Base-by-base conservation (phyloP, 2,888 invertebrate species). In the Pseudococcus viburni region DNA sequence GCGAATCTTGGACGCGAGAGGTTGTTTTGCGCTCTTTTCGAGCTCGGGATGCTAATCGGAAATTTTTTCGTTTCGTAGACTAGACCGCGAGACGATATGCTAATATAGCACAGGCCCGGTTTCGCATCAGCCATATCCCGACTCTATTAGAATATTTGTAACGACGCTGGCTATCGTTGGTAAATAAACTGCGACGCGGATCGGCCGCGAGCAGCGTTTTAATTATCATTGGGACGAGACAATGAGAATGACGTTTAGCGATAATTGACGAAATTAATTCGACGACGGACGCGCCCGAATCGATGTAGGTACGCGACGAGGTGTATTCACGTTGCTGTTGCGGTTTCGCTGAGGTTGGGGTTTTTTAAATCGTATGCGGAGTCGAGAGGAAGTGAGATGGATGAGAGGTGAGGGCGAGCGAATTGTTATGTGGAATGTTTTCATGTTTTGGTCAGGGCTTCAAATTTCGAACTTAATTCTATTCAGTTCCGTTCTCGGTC, bases 201-300 rank as follows among this genome's bases (percentile, higher is more conserved):
- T 73, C 5, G 73, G 73, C 33, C 73, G 73, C 73, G 26, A 73
- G 73, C 73, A 73, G 73, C 73, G 73, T 73, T 73, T 73, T 73
- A 73, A 73, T 73, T 73, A 73, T 73, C 73, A 73, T 73, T 73
- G 73, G 73, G 33, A 39, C 73, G 33, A 73, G 73, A 73, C 73
- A 73, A 73, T 73, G 73, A 73, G 73, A 73, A 73, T 73, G 73
- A 73, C 73, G 73, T 73, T 33, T 15, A 33, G 73, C 33, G 73
- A 73, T 73, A 73, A 73, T 73, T 73, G 73, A 73, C 33, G 33
- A 73, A 73, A 73, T 73, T 73, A 73, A 73, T 73, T 73, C 73
- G 73, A 5, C 26, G 73, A 17, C 33, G 15, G 73, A 9, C 22
- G 64, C 22, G 64, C 8, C 42, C 59, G 4, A n/a, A n/a, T n/a